A percentile compares a stretch with the other conserved stretches of the same genome.
Evolutionary conservation across 1,140 invertebrate species (phyloP).

Genomic region (Epicauta chinensis): DNA sequence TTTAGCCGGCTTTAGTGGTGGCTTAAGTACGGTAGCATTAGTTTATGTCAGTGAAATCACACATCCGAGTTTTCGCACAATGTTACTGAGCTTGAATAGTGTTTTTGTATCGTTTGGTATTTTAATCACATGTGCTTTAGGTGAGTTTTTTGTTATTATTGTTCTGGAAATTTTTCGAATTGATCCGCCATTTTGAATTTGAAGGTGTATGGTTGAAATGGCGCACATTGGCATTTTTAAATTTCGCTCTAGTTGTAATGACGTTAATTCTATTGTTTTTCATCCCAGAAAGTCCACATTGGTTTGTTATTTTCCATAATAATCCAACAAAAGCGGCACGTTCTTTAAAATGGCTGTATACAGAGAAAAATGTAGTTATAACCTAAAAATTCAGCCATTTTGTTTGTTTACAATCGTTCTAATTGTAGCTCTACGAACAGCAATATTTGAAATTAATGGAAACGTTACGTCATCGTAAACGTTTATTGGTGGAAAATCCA

Average conservation of each 20-base stretch:
- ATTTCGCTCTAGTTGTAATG: conserved; percentile 37
- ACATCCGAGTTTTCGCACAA: conserved; percentile 47
- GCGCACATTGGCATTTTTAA: conserved; percentile 44
- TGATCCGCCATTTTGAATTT: conserved; percentile 24
- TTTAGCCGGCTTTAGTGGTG: conserved; percentile 47
- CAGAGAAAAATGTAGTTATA: conserved; percentile 22
- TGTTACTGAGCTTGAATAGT: conserved; percentile 52
- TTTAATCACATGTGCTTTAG: conserved; percentile 46
- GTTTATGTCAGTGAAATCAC: conserved; percentile 54
- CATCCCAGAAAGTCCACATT: conserved; percentile 54
- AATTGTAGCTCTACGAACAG: conserved; percentile 41
- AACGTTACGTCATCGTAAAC: conserved; percentile 12
- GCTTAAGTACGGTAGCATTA: conserved; percentile 47
- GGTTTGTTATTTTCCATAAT: conserved; percentile 47
- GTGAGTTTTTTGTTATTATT: conserved; percentile 15
- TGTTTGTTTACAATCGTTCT: background rate
- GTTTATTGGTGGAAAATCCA: conserved; percentile 3
- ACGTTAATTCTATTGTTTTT: conserved; percentile 41
- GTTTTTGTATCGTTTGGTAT: conserved; percentile 52
- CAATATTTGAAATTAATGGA: conserved; percentile 38
- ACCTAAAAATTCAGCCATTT: background rate
- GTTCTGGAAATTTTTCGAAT: too few relatives aligned
- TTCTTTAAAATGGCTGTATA: conserved; percentile 45
- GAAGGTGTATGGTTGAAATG: conserved; percentile 45
- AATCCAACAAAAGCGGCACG: conserved; percentile 35